These are phyloP conservation scores for Strix uralensis DNA, from an alignment of 2,113 vertebrate species.

Conservation along the genomic window DNA sequence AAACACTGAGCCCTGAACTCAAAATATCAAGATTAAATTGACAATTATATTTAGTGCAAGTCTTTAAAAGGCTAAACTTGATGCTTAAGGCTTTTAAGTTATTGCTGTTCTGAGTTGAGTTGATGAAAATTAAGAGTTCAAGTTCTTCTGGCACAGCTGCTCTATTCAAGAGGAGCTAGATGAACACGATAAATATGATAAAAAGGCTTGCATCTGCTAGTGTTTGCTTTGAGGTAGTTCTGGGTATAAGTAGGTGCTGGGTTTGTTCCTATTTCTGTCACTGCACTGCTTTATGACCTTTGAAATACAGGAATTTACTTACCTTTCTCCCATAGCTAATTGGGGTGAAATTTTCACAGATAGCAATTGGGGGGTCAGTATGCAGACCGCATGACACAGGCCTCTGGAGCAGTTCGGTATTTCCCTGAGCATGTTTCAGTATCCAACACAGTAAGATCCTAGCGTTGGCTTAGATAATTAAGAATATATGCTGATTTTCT, in stretches of 20 bases:
- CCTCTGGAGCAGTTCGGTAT: background rate
- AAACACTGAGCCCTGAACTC: background rate
- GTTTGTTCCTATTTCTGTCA: background rate
- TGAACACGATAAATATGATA: background rate
- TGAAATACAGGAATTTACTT: background rate
- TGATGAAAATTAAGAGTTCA: background rate
- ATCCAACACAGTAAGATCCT: background rate
- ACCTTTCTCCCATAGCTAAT: accelerated
- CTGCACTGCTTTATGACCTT: background rate
- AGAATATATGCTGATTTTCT: background rate
- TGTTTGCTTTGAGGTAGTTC: background rate
- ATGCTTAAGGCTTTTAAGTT: background rate
- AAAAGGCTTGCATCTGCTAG: background rate
- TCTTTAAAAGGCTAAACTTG: background rate
- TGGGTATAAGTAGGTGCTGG: background rate
- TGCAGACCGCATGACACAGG: background rate
- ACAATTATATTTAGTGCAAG: background rate
- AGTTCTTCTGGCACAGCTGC: background rate
- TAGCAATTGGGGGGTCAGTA: background rate
- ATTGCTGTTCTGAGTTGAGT: background rate
- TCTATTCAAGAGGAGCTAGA: background rate
- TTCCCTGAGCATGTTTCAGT: background rate
- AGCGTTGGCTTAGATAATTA: background rate
- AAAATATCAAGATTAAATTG: background rate
- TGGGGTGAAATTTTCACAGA: background rate